A percentile compares a stretch with the other conserved stretches of the same genome.
Evolutionary conservation across 2,888 invertebrate genomes (phyloP).

Genomic region (Melolontha melolontha): DNA sequence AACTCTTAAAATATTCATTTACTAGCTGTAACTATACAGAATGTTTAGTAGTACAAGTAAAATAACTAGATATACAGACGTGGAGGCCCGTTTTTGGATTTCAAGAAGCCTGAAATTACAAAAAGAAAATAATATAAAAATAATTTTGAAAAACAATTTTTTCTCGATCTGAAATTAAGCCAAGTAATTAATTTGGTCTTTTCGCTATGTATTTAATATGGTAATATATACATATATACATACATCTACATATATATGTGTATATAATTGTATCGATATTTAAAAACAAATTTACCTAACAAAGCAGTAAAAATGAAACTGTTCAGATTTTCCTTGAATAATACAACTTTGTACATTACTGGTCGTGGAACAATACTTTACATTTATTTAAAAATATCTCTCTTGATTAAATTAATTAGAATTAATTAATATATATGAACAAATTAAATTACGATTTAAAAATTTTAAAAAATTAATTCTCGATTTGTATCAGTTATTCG

Average conservation of each 20-base stretch:
- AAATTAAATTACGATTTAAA: too few relatives aligned
- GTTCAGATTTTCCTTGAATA: slow-evolving; percentile 33
- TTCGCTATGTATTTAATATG: slow-evolving; percentile 18
- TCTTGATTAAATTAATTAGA: slow-evolving; percentile 8
- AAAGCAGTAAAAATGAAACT: slow-evolving; percentile 26
- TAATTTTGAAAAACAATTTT: slow-evolving; percentile 7
- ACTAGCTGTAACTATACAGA: neutral
- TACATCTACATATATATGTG: slow-evolving; percentile 12
- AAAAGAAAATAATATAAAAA: slow-evolving; percentile 13
- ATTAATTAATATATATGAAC: slow-evolving; percentile 40
- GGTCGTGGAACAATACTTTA: slow-evolving; percentile 46
- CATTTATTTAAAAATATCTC: slow-evolving; percentile 26
- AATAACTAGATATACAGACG: neutral
- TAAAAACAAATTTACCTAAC: slow-evolving; percentile 33
- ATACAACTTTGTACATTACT: slow-evolving; percentile 44
- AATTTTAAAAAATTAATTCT: too few relatives aligned
- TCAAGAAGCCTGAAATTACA: slow-evolving; percentile 16
- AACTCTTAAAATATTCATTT: slow-evolving; percentile 9
- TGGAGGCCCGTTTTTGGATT: slow-evolving; percentile 27
- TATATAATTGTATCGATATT: slow-evolving; percentile 20
- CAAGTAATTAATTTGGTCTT: slow-evolving; percentile 40
- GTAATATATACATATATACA: slow-evolving; percentile 13
- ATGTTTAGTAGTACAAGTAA: slow-evolving; percentile 4
- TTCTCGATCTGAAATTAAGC: slow-evolving; percentile 13
- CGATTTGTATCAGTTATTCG: too few relatives aligned